These are phyloP conservation scores for Sphinx pinastri DNA, from an alignment of 2,888 invertebrate species.

Conservation along the genomic window DNA sequence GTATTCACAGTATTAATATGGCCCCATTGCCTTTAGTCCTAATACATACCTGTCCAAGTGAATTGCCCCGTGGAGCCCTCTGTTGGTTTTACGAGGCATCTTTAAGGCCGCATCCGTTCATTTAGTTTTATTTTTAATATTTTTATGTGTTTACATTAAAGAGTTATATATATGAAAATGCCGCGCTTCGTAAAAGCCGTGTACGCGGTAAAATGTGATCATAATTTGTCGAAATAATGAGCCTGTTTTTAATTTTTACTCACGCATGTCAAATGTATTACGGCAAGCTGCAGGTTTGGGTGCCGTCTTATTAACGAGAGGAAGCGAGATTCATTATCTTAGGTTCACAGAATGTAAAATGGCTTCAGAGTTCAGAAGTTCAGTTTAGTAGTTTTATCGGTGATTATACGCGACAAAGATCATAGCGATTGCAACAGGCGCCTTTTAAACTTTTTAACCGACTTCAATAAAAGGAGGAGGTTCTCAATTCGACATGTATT, in stretches of 20 bases:
- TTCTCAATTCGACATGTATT: no score
- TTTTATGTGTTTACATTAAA: slow-evolving; percentile 39
- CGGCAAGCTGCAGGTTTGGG: no score
- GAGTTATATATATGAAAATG: slow-evolving; percentile 11
- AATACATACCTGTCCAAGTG: slow-evolving; percentile 2
- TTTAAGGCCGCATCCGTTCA: slow-evolving; percentile 47
- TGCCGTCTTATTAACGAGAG: background rate
- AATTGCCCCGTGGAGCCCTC: slow-evolving; percentile 21
- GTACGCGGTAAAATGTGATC: background rate
- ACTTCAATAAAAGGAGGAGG: no score
- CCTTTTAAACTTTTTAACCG: no score
- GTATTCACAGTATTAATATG: no score
- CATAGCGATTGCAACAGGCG: no score
- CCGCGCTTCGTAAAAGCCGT: slow-evolving; percentile 3
- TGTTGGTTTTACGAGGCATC: slow-evolving; percentile 47
- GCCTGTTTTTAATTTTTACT: background rate
- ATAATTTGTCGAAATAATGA: slow-evolving; percentile 6
- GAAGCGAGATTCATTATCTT: background rate
- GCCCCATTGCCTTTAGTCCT: background rate
- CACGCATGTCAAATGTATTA: background rate
- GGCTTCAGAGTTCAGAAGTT: no score
- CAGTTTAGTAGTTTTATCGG: no score
- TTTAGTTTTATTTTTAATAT: slow-evolving; percentile 46
- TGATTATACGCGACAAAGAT: no score
- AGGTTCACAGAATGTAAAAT: no score